Conservation (phyloP, 2,888 invertebrate genomes). For the Perithous albicinctus region DNA sequence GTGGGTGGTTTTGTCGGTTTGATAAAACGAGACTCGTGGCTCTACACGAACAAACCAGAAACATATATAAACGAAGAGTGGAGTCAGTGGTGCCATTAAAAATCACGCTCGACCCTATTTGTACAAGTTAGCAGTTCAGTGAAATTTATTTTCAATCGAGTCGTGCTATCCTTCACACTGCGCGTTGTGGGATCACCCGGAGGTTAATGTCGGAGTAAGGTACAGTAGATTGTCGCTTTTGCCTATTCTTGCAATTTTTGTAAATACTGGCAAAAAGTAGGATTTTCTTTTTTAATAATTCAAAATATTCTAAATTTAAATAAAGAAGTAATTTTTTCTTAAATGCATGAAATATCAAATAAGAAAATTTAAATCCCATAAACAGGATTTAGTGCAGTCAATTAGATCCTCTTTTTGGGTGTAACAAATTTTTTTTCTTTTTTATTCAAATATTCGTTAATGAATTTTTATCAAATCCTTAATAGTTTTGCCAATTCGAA, state of each 20-base stretch:
- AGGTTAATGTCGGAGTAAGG: not conserved
- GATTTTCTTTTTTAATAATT: too few species aligned
- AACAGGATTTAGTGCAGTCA: too few species aligned
- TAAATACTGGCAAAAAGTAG: not conserved
- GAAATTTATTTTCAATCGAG: slow-evolving; percentile 79
- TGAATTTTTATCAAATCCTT: too few species aligned
- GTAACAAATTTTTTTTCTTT: too few species aligned
- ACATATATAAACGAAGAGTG: slow-evolving; percentile 11
- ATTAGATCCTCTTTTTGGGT: too few species aligned
- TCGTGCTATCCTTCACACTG: slow-evolving; percentile 71
- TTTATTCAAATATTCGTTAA: too few species aligned
- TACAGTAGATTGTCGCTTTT: slow-evolving; percentile 8
- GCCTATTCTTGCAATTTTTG: not conserved
- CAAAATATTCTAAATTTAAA: too few species aligned
- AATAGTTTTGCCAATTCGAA: too few species aligned
- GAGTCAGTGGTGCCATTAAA: slow-evolving; percentile 71
- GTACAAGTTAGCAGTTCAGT: slow-evolving; percentile 76
- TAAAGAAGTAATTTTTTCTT: too few species aligned
- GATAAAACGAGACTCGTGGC: slow-evolving; percentile 70
- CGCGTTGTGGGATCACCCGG: slow-evolving; percentile 1
- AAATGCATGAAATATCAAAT: too few species aligned
- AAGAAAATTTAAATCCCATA: too few species aligned
- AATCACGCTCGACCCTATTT: slow-evolving; percentile 72
- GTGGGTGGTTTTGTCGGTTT: slow-evolving; percentile 60
- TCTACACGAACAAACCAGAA: slow-evolving; percentile 5